Evolutionary conservation across 2,113 vertebrate genomes (phyloP), one percentile per base, ranked within the genome.

Genomic region (Corvus hawaiiensis): DNA sequence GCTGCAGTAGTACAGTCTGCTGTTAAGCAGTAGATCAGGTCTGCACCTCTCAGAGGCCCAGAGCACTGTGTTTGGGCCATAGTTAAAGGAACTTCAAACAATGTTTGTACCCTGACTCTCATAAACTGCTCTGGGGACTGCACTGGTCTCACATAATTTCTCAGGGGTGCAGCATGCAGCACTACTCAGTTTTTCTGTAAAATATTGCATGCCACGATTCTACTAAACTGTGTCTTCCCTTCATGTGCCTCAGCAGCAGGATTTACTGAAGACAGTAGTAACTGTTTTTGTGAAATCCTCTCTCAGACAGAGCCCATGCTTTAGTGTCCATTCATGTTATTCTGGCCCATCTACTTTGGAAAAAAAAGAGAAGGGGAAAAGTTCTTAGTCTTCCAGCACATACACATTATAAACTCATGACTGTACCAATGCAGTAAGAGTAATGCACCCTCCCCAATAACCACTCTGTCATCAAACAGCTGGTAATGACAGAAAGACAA

Each of bases 401-500:
- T 27, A 59, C 9, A 54, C 18, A 46, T 15, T 55, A 55, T 81
- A 87, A 90, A 54, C 16, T 37, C 37, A 35, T 58, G 33, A 54
- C 71, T 54, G 5, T 43, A 78, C 5, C 61, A 64, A 3, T 49
- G 26, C 44, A 67, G 37, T 81, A 78, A 89, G 74, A 93, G 69
- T 66, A 73, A 67, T 23, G 52, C 23, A 67, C n/a, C 32, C 71
- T 94, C 54, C 67, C 51, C 62, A 80, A 22, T 83, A 87, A 87
- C 26, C 35, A 55, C 33, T 62, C 84, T 87, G 82, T 93, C 87
- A 94, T 82, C 93, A 76, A 79, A 69, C 44, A 74, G 48, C 59
- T 68, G 55, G 51, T 88, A 93, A 96, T 61, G 84, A 94, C 79
- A 93, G 67, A 54, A 75, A 64, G 21, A 68, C 86, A 85, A 67